Percentiles rank a stretch among this genome's conserved stretches.
phyloP scores from a whole-genome alignment of 2,113 vertebrate genomes.

The Fregetta grallaria region DNA sequence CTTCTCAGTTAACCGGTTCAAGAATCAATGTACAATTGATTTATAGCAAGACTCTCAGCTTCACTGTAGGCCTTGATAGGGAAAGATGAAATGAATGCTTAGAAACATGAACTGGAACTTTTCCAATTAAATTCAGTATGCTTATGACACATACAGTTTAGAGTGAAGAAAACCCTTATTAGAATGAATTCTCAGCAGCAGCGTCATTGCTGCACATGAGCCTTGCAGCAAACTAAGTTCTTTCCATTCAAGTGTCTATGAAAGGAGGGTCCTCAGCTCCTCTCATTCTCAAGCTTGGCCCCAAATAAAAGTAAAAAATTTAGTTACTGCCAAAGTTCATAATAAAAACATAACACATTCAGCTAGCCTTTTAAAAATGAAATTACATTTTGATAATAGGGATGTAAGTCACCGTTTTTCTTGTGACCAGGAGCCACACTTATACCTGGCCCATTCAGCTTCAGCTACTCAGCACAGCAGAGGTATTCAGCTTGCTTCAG shows the following conservation, averaged over 20 bases:
- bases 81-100: neutral
- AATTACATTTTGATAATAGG: neutral
- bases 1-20: neutral
- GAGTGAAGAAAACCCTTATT: neutral
- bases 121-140: neutral
- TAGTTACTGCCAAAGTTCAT: neutral
- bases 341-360: neutral
- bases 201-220: neutral
- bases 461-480: neutral
- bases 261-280: neutral
- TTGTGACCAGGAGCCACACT: neutral
- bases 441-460: neutral
- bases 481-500: neutral
- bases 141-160: neutral
- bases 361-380: neutral
- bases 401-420: neutral
- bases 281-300: neutral
- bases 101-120: neutral
- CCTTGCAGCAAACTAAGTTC: neutral
- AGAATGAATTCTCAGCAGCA: neutral
- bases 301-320: neutral
- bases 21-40: neutral
- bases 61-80: neutral
- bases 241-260: neutral
- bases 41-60: neutral